A percentile compares a stretch with the other conserved stretches of the same genome.
Evolutionary conservation across 2,888 invertebrate species (phyloP).

Genomic region (Drosophila prolongata): DNA sequence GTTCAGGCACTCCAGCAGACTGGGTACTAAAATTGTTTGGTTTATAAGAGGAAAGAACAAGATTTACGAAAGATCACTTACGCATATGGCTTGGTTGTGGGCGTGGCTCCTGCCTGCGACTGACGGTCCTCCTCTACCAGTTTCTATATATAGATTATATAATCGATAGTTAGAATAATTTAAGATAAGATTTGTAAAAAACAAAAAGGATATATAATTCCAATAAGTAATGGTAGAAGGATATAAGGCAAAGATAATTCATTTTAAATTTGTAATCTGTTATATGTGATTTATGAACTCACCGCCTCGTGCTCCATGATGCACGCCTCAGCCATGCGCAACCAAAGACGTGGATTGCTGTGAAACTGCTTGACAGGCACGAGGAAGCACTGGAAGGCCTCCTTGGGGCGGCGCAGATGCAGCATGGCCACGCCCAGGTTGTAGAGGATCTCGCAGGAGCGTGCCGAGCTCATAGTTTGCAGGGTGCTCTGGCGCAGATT

Average conservation of each 20-base stretch:
- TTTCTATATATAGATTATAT: conserved; percentile 39
- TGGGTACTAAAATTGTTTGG: conserved; percentile 83
- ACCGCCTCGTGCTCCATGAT: conserved; percentile 87
- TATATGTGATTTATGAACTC: conserved; percentile 35
- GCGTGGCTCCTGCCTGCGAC: conserved; percentile 35
- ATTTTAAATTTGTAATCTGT: too few relatives aligned
- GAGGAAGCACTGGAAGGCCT: conserved; percentile 96
- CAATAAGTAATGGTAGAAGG: too few relatives aligned
- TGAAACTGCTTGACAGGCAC: conserved; percentile 94
- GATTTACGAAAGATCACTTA: conserved; percentile 43
- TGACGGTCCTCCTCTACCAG: conserved; percentile 54
- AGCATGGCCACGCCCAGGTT: conserved; percentile 89
- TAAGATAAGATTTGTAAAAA: background rate
- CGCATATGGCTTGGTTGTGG: conserved; percentile 61
- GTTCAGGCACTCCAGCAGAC: conserved; percentile 93
- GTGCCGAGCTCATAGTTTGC: conserved; percentile 81
- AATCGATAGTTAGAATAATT: background rate
- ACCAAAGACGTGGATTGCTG: conserved; percentile 95
- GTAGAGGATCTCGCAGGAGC: conserved; percentile 84
- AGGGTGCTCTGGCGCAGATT: conserved; percentile 76
- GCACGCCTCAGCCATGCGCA: conserved; percentile 96
- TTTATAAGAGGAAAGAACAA: background rate
- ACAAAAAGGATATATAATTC: background rate
- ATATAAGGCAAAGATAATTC: too few relatives aligned
- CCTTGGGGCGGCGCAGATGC: conserved; percentile 91